Evolutionary conservation across 1,140 invertebrate genomes (phyloP), one percentile per base, ranked within the genome.

Genomic region (Lethocerus indicus): DNA sequence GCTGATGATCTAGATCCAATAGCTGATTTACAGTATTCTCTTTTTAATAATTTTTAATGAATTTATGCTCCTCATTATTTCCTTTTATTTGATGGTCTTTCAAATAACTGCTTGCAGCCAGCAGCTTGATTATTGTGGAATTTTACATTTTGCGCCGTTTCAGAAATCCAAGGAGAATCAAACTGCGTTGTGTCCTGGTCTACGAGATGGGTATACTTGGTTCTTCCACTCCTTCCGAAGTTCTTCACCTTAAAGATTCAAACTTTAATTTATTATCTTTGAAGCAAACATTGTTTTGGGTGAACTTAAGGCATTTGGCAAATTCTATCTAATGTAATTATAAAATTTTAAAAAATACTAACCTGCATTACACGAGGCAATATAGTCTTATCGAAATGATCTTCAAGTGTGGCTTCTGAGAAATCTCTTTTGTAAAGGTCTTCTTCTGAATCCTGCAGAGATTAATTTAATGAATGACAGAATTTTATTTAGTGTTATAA

Each of bases 141-240:
- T 64, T 97, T 93, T 2, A 88, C 66, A 67, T 90, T 93, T 56
- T 89, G 81, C 1, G 78, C 69, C 3, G 87, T 90, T 60, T 97
- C 92, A 3, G 81, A 79, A 50, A 85, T 82, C 95, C 95, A 98
- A 0, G 93, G 87, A 0, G 91, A 93, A 62, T 98, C 93, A 63
- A 97, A 95, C 56, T 89, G 82, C 0, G 96, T 98, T 0, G 96
- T 98, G 63, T 99, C 96, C 69, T 99, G 95, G 67, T 98, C 94
- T 0, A 98, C 92, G 59, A 99, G 72, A 70, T 99, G 96, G 3
- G 95, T 99, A 65, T 98, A 99, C 63, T 99, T 99, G 0, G 96
- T 98, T 45, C 95, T 76, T 20, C 94, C 94, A 52, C 94, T 96
- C 14, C 95, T 78, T 16, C 96, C 96, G 70, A 99, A 99, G 70